Conservation (phyloP, 2,888 invertebrate species). For the Oscheius sp. region DNA sequence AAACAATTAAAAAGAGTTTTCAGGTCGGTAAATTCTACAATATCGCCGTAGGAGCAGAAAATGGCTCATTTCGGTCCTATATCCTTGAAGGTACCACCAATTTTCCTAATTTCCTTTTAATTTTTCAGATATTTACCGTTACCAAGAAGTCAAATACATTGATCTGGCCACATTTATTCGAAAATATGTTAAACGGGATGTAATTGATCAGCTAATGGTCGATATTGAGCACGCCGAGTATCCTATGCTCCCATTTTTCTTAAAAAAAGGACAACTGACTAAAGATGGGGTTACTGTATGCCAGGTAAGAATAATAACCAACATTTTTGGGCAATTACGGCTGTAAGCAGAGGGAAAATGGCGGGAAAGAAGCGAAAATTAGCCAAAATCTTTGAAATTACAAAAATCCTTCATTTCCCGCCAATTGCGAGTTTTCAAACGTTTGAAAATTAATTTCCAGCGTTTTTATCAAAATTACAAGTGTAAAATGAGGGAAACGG, state of each 20-base stretch:
- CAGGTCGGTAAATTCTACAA: constrained; percentile 53
- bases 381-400: no score
- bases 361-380: no score
- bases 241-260: constrained; percentile 48
- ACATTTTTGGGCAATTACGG: no score
- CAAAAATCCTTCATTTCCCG: no score
- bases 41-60: constrained; percentile 51
- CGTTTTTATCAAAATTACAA: no score
- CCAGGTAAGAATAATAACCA: constrained; percentile 38
- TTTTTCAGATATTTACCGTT: constrained; percentile 49
- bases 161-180: constrained; percentile 51
- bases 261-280: constrained; percentile 42
- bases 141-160: constrained; percentile 47
- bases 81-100: constrained; percentile 46
- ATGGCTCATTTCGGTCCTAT: constrained; percentile 52
- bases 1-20: not conserved
- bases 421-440: no score
- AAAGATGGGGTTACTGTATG: constrained; percentile 47
- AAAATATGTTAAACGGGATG: constrained; percentile 36
- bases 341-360: no score
- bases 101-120: not conserved
- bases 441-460: no score
- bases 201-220: constrained; percentile 54
- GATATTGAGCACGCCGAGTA: constrained; percentile 59
- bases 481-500: no score